Evolutionary conservation across 2,888 invertebrate species (phyloP), one percentile per base, ranked within the genome.

Genomic region (Andrena trimmerana): DNA sequence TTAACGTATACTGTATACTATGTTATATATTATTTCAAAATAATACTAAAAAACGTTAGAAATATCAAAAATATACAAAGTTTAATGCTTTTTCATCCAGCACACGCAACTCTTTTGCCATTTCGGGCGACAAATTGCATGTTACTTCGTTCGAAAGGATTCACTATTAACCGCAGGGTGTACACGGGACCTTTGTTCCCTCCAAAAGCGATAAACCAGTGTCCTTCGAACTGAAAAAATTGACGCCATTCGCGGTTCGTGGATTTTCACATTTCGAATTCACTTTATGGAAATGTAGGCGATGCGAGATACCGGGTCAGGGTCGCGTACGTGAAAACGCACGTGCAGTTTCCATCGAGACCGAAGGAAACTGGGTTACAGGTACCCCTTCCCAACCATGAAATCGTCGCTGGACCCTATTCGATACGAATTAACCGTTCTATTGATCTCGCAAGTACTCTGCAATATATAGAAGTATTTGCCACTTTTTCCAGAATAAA

Each of bases 341-440:
- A 20, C 62, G 62, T 20, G 36, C 62, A 36, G 62, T 63, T 33
- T 36, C 62, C 31, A 31, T 36, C 36, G 36, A 20, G 62, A 33
- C 31, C 27, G 62, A 63, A 4, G 20, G 36, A 63, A 63, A 63
- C 20, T 63, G 20, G 62, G 62, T 63, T 63, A 63, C 24, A 36
- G 20, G 33, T 33, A 36, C 62, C 10, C 36, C 36, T 10, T 57
- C 20, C 10, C 24, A 8, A 10, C 54, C 54, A 54, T 54, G 24
- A 54, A 54, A 20, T 42, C 16, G 42, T 42, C 42, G 42, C 42
- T 42, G 42, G 42, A 42, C 42, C 42, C 42, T 42, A 13, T 16
- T 42, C 42, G 42, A 42, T 42, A 42, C 42, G 42, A 42, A 42
- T 42, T 42, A 42, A 42, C 42, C 42, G 42, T 42, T 42, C 42